Percentiles rank a stretch among this genome's conserved stretches.
Conservation (phyloP, 2,888 invertebrate species). For the Colostygia pectinataria region DNA sequence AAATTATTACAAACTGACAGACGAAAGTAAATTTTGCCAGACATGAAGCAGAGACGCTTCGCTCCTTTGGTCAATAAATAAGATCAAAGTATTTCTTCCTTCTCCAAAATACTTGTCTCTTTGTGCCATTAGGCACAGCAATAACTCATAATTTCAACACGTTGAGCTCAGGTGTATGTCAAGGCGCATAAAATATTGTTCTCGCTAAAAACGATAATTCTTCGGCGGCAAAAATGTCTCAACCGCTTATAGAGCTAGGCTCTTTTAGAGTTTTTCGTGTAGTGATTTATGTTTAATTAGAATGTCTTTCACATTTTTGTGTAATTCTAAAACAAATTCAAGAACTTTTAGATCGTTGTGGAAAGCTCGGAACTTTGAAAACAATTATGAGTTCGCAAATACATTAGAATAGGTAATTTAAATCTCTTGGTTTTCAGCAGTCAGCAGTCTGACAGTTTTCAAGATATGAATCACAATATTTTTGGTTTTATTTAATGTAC, state of each 20-base stretch:
- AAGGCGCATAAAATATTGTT: constrained; percentile 68
- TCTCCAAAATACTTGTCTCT: constrained; percentile 3
- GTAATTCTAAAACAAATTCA: constrained; percentile 57
- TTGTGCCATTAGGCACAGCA: constrained; percentile 38
- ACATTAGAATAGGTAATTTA: constrained; percentile 37
- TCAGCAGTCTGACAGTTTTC: constrained; percentile 29
- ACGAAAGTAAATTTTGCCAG: too few relatives aligned
- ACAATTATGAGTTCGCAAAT: constrained; percentile 50
- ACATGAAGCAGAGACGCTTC: not conserved
- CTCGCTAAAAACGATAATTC: constrained; percentile 72
- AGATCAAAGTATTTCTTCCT: too few relatives aligned
- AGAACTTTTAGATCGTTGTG: constrained; percentile 46
- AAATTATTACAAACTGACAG: too few relatives aligned
- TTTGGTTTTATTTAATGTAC: constrained; percentile 38
- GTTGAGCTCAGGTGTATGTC: constrained; percentile 68
- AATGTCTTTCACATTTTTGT: constrained; percentile 64
- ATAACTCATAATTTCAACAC: constrained; percentile 67
- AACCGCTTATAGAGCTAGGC: constrained; percentile 57
- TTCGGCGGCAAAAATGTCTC: constrained; percentile 64
- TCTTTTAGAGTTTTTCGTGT: constrained; percentile 60
- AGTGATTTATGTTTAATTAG: constrained; percentile 77
- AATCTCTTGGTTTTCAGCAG: constrained; percentile 33
- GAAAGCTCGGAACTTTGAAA: constrained; percentile 48
- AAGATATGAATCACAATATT: constrained; percentile 34
- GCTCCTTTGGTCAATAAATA: constrained; percentile 25